A percentile compares a stretch with the other conserved stretches of the same genome.
phyloP scores from a whole-genome alignment of 2,797 vertebrate species.

The Australoheros facetus region DNA sequence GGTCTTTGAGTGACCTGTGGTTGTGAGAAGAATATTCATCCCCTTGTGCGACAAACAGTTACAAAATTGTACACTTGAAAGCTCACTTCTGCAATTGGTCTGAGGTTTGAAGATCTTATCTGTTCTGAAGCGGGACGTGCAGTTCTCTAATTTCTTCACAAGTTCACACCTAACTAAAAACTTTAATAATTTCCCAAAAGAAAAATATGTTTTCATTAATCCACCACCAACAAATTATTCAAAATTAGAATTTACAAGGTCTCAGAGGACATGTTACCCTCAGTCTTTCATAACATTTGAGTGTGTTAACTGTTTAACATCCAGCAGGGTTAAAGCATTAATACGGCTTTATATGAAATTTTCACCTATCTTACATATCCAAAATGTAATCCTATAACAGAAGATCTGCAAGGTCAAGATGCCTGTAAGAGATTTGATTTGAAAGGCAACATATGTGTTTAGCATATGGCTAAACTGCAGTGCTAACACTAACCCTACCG shows the following conservation, averaged over 20 bases:
- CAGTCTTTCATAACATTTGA: neutral
- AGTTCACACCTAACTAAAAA: neutral
- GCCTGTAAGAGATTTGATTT: neutral
- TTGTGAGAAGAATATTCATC: neutral
- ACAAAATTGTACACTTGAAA: conserved; percentile 26
- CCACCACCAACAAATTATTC: neutral
- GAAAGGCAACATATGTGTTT: neutral
- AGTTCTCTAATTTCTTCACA: conserved; percentile 53
- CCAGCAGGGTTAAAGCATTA: too few species aligned
- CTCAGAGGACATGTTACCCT: neutral
- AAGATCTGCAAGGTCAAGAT: neutral
- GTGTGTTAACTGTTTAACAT: too few species aligned
- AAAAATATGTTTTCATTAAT: neutral
- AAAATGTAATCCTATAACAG: neutral
- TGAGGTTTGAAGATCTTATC: conserved; percentile 47
- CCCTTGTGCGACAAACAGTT: neutral
- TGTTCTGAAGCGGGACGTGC: neutral
- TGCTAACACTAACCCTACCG: neutral
- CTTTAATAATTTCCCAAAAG: neutral
- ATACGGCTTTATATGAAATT: too few species aligned
- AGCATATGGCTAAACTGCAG: neutral
- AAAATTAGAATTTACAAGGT: neutral
- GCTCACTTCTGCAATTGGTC: conserved; percentile 64
- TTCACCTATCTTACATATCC: neutral
- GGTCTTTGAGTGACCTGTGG: neutral